Evolutionary conservation across 2,113 vertebrate genomes (phyloP).

Genomic region (Ovibos moschatus): DNA sequence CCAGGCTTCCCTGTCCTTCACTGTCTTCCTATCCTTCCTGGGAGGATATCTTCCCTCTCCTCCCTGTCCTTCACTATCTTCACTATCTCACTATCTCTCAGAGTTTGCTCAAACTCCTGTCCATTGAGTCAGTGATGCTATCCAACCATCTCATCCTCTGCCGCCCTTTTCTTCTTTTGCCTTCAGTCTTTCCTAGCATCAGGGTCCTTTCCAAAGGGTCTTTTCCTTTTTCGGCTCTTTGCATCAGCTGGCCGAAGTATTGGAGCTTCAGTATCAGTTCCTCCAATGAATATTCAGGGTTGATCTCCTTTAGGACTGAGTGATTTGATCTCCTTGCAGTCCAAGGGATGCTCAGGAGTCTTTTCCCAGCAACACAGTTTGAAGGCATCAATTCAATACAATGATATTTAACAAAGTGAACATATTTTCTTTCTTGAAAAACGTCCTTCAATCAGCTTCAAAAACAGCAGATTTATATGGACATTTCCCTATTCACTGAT

Average conservation of each 20-base stretch:
- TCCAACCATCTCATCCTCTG: background rate
- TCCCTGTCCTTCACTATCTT: background rate
- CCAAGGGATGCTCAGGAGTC: background rate
- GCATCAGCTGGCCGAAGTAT: background rate
- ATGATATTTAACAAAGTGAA: background rate
- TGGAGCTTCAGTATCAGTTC: background rate
- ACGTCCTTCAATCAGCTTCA: background rate
- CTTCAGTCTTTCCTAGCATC: background rate
- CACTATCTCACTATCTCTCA: background rate
- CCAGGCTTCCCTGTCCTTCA: background rate
- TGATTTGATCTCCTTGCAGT: background rate
- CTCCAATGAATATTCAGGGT: background rate
- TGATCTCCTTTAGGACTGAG: background rate
- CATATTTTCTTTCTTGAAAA: background rate
- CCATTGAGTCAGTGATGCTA: background rate
- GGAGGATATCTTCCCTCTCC: background rate
- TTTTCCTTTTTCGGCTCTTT: background rate
- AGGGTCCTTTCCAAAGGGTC: background rate
- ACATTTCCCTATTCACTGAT: background rate
- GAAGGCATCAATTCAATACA: background rate
- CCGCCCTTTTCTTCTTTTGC: background rate
- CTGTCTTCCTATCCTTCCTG: background rate
- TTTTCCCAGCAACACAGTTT: background rate
- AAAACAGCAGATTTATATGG: background rate
- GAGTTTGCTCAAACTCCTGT: background rate